Conservation (phyloP, 1,140 invertebrate species). For the Drosophila nigromelanica region DNA sequence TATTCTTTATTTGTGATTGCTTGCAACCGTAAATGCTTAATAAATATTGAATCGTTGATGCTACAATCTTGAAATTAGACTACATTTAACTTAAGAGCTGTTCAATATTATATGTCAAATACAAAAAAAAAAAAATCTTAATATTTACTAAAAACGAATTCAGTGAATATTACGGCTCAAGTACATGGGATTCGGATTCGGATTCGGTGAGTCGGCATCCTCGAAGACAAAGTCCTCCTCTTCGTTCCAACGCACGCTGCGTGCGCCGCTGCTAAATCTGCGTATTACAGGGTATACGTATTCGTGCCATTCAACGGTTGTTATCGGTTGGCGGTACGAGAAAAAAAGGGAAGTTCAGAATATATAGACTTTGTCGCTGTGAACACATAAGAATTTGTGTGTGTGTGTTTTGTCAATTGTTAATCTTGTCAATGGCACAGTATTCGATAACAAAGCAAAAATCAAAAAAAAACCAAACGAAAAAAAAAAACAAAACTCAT, state of each 20-base stretch:
- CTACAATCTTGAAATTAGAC: constrained; percentile 18
- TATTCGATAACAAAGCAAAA: constrained; percentile 55
- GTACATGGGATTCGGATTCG: constrained; percentile 52
- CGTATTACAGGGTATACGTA: constrained; percentile 1
- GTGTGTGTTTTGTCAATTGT: constrained; percentile 61
- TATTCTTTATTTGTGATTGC: constrained; percentile 45
- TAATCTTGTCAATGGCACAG: constrained; percentile 59
- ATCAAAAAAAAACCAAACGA: constrained; percentile 41
- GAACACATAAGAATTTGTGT: constrained; percentile 79
- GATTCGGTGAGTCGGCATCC: constrained; percentile 63
- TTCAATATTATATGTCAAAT: constrained; percentile 36
- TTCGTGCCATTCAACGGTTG: constrained; percentile 8
- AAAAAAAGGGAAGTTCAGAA: constrained; percentile 74
- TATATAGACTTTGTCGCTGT: constrained; percentile 81
- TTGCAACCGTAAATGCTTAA: constrained; percentile 52
- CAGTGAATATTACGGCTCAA: constrained; percentile 57
- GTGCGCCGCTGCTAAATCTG: constrained; percentile 51
- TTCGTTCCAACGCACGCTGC: constrained; percentile 73
- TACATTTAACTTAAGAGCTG: constrained; percentile 47
- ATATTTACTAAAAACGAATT: constrained; percentile 4
- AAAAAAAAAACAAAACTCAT: constrained; percentile 51
- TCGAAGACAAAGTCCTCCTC: constrained; percentile 75
- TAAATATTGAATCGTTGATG: constrained; percentile 27
- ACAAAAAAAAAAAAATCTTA: constrained; percentile 57
- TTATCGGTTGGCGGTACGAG: constrained; percentile 40